phyloP scores from a whole-genome alignment of 2,797 vertebrate species.

The Protosalanx chinensis region DNA sequence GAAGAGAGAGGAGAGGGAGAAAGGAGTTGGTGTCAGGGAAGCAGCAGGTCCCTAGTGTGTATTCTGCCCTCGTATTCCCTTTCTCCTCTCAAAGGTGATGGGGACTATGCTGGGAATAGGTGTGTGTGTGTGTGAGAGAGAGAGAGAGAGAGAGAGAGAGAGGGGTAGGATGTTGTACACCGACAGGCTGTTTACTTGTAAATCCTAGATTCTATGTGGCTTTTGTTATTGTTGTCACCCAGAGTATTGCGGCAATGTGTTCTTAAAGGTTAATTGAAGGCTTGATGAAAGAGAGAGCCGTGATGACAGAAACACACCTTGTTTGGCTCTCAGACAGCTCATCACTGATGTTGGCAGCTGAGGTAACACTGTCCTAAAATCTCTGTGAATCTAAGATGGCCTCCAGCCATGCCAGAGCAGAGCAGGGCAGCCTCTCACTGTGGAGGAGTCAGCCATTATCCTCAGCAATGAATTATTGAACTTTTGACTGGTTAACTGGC shows the following conservation, averaged over 20 bases:
- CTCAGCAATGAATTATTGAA: conserved; percentile 19
- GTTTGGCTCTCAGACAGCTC: too few relatives aligned
- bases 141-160: neutral
- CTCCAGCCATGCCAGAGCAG: neutral
- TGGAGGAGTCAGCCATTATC: conserved; percentile 3
- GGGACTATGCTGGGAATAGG: neutral
- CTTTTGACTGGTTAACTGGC: conserved; percentile 2
- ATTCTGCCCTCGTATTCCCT: neutral
- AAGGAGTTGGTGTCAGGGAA: neutral
- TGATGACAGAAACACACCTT: too few relatives aligned
- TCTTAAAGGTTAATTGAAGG: too few relatives aligned
- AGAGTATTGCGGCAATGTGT: neutral
- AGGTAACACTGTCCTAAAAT: neutral
- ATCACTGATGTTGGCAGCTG: too few relatives aligned
- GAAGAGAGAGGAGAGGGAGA: neutral
- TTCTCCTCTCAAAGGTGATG: conserved; percentile 14
- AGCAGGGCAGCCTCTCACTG: neutral
- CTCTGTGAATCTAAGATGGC: neutral
- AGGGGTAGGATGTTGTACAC: neutral
- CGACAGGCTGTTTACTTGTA: too few relatives aligned
- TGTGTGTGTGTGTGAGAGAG: conserved; percentile 13
- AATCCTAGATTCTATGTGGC: neutral
- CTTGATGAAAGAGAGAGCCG: too few relatives aligned
- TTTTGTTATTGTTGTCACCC: conserved; percentile 52
- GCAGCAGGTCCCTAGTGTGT: too few relatives aligned